A percentile compares a stretch with the other conserved stretches of the same genome.
phyloP scores from a whole-genome alignment of 2,113 vertebrate species.

The Aspiorhynchus laticeps region DNA sequence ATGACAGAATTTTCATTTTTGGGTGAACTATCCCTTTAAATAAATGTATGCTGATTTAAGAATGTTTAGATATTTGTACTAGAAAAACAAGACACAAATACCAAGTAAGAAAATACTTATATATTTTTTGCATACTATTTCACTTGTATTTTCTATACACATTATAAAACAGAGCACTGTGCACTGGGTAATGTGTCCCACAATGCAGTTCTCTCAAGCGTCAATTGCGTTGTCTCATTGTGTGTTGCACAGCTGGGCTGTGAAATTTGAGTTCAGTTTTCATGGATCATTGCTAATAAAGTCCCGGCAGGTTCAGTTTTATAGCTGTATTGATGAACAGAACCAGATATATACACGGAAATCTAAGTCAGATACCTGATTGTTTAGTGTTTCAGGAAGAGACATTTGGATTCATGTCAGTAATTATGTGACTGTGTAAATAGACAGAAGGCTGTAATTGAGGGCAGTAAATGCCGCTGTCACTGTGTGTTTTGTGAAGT shows the following conservation, averaged over 20 bases:
- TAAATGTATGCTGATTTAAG: no score
- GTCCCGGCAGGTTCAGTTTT: conserved; percentile 37
- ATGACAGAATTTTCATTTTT: no score
- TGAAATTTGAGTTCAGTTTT: not conserved
- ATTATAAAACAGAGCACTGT: not conserved
- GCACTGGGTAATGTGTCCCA: not conserved
- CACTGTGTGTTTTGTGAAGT: conserved; percentile 22
- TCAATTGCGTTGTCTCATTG: not conserved
- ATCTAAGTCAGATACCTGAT: not conserved
- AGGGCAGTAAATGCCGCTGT: not conserved
- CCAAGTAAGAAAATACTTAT: not conserved
- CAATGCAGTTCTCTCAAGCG: not conserved
- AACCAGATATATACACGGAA: not conserved
- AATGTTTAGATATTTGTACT: not conserved
- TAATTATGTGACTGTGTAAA: not conserved
- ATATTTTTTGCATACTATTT: not conserved
- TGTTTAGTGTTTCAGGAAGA: not conserved
- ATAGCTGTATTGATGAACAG: conserved; percentile 17
- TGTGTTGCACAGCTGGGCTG: not conserved
- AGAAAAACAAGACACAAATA: not conserved
- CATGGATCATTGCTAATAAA: not conserved
- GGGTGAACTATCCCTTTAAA: no score
- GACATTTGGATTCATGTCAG: not conserved
- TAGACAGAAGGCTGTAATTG: not conserved
- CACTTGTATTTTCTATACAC: not conserved